These are phyloP conservation scores for Caenorhabditis brenneri DNA, from an alignment of 1,140 invertebrate genomes.

Conservation along the genomic window DNA sequence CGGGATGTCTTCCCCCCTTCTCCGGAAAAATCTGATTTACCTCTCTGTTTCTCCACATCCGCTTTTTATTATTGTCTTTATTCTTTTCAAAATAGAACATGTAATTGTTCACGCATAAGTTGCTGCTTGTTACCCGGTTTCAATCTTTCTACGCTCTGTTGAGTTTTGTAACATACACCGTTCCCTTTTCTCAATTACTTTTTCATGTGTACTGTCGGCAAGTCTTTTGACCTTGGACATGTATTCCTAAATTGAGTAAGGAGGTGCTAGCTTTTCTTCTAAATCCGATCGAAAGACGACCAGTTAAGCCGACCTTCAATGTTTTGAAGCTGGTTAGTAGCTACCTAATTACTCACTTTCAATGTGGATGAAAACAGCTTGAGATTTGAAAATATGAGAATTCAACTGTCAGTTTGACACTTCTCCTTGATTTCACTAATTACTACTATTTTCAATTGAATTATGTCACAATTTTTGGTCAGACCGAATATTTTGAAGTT, in stretches of 20 bases:
- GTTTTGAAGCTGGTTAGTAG: conserved; percentile 24
- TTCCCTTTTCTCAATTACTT: neutral
- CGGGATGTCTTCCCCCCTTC: neutral
- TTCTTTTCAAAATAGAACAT: conserved; percentile 11
- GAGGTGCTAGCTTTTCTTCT: neutral
- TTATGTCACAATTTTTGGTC: too few relatives aligned
- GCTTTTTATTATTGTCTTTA: neutral
- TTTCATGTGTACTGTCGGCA: neutral
- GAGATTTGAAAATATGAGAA: neutral
- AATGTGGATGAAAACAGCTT: neutral
- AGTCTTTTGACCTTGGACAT: conserved; percentile 27
- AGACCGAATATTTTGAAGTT: too few relatives aligned
- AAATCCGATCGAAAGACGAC: neutral
- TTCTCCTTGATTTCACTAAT: too few relatives aligned
- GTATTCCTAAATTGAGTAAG: neutral
- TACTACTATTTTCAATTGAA: too few relatives aligned
- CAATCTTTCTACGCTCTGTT: conserved; percentile 21
- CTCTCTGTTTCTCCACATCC: conserved; percentile 23
- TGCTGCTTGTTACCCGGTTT: conserved; percentile 42
- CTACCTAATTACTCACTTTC: conserved; percentile 27
- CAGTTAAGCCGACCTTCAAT: conserved; percentile 32
- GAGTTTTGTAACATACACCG: conserved; percentile 17
- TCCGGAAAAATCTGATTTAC: conserved; percentile 36
- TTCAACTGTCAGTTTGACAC: neutral
- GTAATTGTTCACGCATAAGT: conserved; percentile 34